Base-by-base conservation (phyloP, 2,113 vertebrate species). In the Pimephales promelas region DNA sequence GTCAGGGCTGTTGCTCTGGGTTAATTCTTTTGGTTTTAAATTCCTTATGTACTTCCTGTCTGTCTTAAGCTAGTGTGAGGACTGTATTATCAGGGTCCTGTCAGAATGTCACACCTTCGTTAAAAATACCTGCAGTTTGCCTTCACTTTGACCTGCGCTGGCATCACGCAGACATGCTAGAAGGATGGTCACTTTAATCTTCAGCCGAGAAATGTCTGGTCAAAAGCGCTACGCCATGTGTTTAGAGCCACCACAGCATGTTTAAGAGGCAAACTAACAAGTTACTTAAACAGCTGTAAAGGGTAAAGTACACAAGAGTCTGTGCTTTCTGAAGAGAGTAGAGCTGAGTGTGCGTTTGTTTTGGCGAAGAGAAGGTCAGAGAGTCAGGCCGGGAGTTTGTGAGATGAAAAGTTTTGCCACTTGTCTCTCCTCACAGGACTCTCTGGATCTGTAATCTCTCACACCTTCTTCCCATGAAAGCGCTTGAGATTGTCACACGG, bases 401-500 rank as follows among this genome's bases (percentile, higher is more conserved):
- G 90, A 88, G 90, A 87, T 93, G 52, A 94, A 91, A 86, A 87
- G 3, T 90, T 91, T 87, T 84, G 92, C 93, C 94, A 93, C 91
- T 34, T 34, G 92, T 93, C 90, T 90, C 91, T 91, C 91, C 92
- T 91, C 91, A 88, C 87, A 94, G 91, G 93, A 95, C 94, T 93
- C 93, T 92, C 87, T 92, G 90, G 90, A 88, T 92, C 90, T 90
- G 90, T 94, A 93, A 94, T 93, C 92, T 92, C 92, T 93, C 93
- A 92, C 92, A 92, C 92, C 92, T 91, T 36, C 61, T 89, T 90
- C 79, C 87, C 91, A 91, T 92, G 92, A 96, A 96, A 92, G 86
- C 85, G 89, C 90, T 89, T 87, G 91, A 93, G 92, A 93, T 94
- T 95, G 96, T 96, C 93, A 93, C 95, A 95, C 90, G 89, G 89